These are phyloP conservation scores for Epizoanthus rinbou DNA, from an alignment of 92 coral and sea anemone species.

Conservation along the genomic window DNA sequence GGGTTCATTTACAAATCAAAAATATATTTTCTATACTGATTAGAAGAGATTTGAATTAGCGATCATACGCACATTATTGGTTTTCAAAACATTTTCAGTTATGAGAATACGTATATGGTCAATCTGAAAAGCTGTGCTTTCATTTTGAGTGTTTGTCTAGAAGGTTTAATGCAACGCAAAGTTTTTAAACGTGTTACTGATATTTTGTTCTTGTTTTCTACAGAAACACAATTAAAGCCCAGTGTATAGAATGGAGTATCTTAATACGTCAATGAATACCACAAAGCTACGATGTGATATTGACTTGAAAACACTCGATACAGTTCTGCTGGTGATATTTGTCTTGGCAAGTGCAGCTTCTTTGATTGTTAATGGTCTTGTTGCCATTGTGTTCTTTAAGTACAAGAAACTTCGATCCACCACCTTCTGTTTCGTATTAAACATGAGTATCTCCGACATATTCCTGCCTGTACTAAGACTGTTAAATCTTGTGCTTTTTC, in stretches of 20 bases:
- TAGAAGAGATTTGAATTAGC: no score
- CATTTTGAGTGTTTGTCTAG: no score
- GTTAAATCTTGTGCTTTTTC: neutral
- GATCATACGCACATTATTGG: no score
- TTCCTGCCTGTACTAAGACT: constrained; percentile 5
- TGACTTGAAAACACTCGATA: neutral
- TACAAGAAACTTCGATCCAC: constrained; percentile 29
- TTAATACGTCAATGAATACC: constrained; percentile 11
- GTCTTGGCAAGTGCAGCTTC: constrained; percentile 19
- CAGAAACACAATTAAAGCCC: no score
- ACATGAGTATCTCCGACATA: constrained; percentile 36
- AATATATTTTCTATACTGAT: no score
- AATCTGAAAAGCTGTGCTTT: no score
- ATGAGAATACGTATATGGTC: no score
- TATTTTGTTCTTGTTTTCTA: no score
- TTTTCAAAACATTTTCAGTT: no score
- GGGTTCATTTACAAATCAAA: no score
- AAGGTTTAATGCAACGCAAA: no score
- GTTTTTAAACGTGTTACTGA: no score
- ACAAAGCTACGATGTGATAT: neutral
- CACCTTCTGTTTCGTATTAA: constrained; percentile 16
- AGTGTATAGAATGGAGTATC: neutral
- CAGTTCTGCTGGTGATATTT: neutral
- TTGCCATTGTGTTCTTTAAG: constrained; percentile 13
- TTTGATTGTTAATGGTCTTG: constrained; percentile 11